phyloP scores from a whole-genome alignment of 2,113 vertebrate species.

The Chiloscyllium plagiosum region DNA sequence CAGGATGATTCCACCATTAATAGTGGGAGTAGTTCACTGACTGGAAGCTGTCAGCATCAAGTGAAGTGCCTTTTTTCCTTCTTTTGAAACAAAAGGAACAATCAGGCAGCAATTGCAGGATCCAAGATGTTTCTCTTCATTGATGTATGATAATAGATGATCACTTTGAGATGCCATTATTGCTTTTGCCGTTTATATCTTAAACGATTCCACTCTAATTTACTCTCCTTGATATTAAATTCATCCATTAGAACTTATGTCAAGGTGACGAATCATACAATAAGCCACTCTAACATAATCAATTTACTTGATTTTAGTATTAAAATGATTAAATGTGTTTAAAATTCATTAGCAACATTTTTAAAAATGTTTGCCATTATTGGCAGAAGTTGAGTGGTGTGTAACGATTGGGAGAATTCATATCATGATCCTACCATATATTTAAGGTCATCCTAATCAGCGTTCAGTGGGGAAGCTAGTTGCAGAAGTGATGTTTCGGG shows the following conservation, averaged over 20 bases:
- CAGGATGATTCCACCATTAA: slow-evolving; percentile 13
- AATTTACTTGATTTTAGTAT: not conserved
- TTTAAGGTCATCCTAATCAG: not conserved
- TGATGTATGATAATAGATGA: slow-evolving; percentile 3
- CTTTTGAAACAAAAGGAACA: not conserved
- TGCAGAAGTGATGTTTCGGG: not conserved
- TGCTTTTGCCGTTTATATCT: not conserved
- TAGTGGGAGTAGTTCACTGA: not conserved
- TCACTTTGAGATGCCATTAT: not conserved
- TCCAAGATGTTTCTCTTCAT: not conserved
- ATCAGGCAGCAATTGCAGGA: not conserved
- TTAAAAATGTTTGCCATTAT: no score
- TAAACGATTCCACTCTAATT: not conserved
- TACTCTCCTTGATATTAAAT: not conserved
- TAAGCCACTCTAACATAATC: not conserved
- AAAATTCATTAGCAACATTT: not conserved
- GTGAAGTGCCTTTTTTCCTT: not conserved
- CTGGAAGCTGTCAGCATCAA: slow-evolving; percentile 11
- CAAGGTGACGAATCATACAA: slow-evolving; percentile 10
- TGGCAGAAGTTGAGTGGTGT: not conserved
- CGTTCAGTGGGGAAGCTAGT: not conserved
- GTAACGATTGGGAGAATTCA: not conserved
- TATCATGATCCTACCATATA: not conserved
- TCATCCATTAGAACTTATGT: not conserved
- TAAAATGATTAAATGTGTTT: not conserved